phyloP scores from a whole-genome alignment of 2,113 vertebrate species.

The Muntiacus muntjak region DNA sequence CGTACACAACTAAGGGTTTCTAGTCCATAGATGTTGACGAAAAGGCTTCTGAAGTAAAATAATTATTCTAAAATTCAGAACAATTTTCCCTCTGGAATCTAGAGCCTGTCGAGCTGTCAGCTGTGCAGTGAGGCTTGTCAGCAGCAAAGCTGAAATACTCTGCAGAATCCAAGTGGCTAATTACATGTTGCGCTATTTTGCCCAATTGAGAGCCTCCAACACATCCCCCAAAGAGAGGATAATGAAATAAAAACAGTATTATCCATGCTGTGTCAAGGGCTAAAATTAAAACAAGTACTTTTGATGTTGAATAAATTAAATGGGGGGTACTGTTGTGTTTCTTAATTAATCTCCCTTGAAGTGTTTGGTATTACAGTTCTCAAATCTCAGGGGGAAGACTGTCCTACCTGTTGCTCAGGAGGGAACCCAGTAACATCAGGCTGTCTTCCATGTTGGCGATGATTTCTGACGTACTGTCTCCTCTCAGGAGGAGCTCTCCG shows the following conservation, averaged over 20 bases:
- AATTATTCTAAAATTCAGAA: constrained; percentile 5
- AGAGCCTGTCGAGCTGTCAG: neutral
- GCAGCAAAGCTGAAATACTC: neutral
- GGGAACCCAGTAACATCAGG: constrained; percentile 92
- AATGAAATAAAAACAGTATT: neutral
- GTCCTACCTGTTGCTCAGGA: constrained; percentile 93
- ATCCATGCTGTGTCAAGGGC: neutral
- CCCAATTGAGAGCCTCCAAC: neutral
- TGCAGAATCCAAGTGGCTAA: neutral
- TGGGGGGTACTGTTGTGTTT: neutral
- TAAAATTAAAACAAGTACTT: neutral
- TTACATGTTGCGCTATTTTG: neutral
- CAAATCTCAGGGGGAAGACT: neutral
- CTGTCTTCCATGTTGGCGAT: constrained; percentile 95
- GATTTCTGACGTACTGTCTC: constrained; percentile 91
- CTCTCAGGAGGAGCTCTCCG: constrained; percentile 93
- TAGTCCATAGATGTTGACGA: neutral
- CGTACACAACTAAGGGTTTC: neutral
- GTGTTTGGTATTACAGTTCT: neutral
- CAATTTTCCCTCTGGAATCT: neutral
- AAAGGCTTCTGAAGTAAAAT: neutral
- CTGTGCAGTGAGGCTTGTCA: neutral
- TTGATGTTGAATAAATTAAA: neutral
- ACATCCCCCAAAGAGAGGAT: neutral
- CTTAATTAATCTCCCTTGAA: neutral